Evolutionary conservation across 2,113 vertebrate species (phyloP).

Genomic region (Laticauda colubrina): DNA sequence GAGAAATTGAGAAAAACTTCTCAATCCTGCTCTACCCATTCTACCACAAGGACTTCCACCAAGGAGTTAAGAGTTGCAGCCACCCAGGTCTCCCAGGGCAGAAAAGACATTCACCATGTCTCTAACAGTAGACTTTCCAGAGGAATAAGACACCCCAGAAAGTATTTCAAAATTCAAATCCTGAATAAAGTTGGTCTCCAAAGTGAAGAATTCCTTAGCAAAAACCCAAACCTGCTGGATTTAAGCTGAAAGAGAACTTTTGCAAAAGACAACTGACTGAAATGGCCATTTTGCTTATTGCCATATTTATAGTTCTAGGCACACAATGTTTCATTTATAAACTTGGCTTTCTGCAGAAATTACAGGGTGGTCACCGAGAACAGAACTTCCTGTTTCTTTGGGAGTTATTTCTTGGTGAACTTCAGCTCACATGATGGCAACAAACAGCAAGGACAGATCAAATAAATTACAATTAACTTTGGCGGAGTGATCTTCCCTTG

Average conservation of each 20-base stretch:
- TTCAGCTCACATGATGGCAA: rapidly evolving
- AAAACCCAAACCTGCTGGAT: not conserved
- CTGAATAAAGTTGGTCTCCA: not conserved
- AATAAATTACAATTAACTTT: not conserved
- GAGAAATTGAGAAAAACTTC: too few species aligned
- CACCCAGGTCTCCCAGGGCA: not conserved
- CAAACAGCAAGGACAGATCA: not conserved
- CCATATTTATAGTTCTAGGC: not conserved
- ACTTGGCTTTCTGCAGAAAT: constrained; percentile 4
- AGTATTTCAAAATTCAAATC: not conserved
- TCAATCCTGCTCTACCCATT: not conserved
- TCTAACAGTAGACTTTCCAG: not conserved
- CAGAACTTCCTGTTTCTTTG: not conserved
- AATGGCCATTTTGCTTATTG: not conserved
- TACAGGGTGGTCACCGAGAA: not conserved
- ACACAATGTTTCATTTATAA: not conserved
- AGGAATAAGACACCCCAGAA: not conserved
- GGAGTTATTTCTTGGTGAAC: not conserved
- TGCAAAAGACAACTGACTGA: not conserved
- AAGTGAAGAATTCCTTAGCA: not conserved
- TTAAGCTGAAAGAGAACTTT: not conserved
- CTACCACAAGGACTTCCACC: not conserved
- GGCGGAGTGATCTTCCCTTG: not conserved
- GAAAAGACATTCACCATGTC: not conserved
- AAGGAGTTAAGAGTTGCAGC: not conserved